These are phyloP conservation scores for Hippocampus comes DNA, from an alignment of 2,113 vertebrate genomes.

Conservation along the genomic window DNA sequence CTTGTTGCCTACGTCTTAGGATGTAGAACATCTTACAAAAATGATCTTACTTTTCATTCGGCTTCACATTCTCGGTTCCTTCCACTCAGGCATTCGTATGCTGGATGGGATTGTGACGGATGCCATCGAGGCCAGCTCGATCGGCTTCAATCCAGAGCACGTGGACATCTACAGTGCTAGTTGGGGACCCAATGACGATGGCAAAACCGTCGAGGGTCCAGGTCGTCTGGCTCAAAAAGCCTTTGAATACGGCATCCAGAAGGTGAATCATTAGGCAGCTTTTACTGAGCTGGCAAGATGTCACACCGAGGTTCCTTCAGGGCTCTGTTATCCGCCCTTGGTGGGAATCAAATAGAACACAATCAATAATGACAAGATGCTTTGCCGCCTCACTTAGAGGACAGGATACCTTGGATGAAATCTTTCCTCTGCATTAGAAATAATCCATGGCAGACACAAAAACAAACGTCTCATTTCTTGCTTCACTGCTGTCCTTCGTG, in stretches of 20 bases:
- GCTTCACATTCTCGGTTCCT: neutral
- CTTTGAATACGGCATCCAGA: slow-evolving; percentile 93
- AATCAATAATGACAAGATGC: slow-evolving; percentile 24
- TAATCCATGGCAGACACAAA: neutral
- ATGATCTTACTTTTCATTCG: neutral
- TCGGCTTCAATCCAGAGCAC: slow-evolving; percentile 92
- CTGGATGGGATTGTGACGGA: slow-evolving; percentile 96
- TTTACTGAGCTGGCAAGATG: slow-evolving; percentile 3
- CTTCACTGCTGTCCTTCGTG: slow-evolving; percentile 8
- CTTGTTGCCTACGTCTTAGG: neutral
- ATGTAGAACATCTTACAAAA: neutral
- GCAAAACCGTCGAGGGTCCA: slow-evolving; percentile 95
- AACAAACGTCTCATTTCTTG: neutral
- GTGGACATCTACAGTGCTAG: slow-evolving; percentile 98
- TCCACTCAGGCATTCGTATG: slow-evolving; percentile 87
- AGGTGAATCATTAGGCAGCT: slow-evolving; percentile 70
- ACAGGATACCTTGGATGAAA: neutral
- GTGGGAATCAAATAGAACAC: slow-evolving; percentile 16
- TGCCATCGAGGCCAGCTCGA: slow-evolving; percentile 96
- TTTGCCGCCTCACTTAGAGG: neutral
- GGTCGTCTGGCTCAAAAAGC: slow-evolving; percentile 93
- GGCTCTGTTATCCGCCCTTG: slow-evolving; percentile 9
- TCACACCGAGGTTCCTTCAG: slow-evolving; percentile 9
- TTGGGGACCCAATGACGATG: slow-evolving; percentile 97
- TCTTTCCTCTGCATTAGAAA: neutral